phyloP scores from a whole-genome alignment of 2,113 vertebrate species.

The Chaetodon auriga region DNA sequence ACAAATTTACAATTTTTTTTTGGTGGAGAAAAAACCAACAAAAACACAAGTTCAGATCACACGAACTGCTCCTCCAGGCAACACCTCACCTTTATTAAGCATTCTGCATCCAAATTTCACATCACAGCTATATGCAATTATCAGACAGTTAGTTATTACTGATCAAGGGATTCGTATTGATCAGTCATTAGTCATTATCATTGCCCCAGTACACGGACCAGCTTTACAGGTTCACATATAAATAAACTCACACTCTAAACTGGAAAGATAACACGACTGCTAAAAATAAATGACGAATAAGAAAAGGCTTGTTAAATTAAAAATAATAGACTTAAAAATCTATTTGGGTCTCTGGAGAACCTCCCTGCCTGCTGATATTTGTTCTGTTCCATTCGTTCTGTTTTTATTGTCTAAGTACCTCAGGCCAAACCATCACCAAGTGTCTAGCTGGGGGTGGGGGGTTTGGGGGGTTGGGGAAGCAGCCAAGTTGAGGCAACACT shows the following conservation, averaged over 20 bases:
- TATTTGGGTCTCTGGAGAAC: constrained; percentile 65
- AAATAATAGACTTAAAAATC: constrained; percentile 57
- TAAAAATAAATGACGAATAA: constrained; percentile 51
- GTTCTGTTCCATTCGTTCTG: constrained; percentile 58
- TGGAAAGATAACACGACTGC: constrained; percentile 26
- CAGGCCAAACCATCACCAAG: constrained; percentile 69
- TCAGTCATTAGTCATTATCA: constrained; percentile 33
- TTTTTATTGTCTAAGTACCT: constrained; percentile 72
- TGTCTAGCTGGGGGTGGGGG: constrained; percentile 35
- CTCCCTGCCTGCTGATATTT: constrained; percentile 67
- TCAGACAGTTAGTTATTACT: constrained; percentile 21
- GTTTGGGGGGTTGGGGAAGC: constrained; percentile 40
- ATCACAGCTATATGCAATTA: constrained; percentile 17
- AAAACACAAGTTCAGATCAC: constrained; percentile 47
- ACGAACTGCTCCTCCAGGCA: constrained; percentile 63
- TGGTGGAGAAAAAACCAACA: constrained; percentile 31
- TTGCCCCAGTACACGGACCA: background rate
- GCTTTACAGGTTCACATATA: background rate
- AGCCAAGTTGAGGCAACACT: constrained; percentile 70
- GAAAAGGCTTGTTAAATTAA: constrained; percentile 43
- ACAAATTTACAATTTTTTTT: constrained; percentile 55
- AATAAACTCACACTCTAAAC: constrained; percentile 12
- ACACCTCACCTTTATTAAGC: constrained; percentile 56
- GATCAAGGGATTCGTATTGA: constrained; percentile 36
- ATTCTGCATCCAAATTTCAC: constrained; percentile 32